These are phyloP conservation scores for Cordilura impudica DNA, from an alignment of 2,888 invertebrate genomes.

Conservation along the genomic window DNA sequence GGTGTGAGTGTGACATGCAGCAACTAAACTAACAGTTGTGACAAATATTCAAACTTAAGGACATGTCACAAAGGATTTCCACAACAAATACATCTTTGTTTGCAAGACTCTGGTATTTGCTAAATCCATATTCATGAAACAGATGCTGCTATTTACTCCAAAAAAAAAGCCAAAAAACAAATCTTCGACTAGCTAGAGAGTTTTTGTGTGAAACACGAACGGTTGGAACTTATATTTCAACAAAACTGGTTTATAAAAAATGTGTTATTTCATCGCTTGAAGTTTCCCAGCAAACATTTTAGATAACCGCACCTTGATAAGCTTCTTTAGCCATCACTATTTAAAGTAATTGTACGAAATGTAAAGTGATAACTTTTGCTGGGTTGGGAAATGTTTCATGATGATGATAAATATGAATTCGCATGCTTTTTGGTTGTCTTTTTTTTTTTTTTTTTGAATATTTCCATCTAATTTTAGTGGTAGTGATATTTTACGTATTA, in stretches of 20 bases:
- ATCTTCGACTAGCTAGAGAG: slow-evolving; percentile 28
- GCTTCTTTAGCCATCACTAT: no score
- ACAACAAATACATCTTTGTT: slow-evolving; percentile 60
- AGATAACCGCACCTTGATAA: no score
- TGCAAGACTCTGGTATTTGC: slow-evolving; percentile 53
- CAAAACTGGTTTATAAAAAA: slow-evolving; percentile 2
- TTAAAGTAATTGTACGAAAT: no score
- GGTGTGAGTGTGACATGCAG: slow-evolving; percentile 37
- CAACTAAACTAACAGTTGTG: slow-evolving; percentile 57
- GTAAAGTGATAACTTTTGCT: no score
- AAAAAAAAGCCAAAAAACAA: slow-evolving; percentile 8
- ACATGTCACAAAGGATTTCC: slow-evolving; percentile 63
- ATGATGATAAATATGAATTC: slow-evolving; percentile 18
- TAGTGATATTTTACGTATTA: neutral
- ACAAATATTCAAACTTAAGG: slow-evolving; percentile 63
- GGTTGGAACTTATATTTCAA: neutral
- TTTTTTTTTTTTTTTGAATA: no score
- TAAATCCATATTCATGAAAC: slow-evolving; percentile 55
- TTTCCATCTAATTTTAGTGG: neutral
- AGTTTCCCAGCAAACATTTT: no score
- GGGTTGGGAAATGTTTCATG: neutral
- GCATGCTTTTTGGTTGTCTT: no score
- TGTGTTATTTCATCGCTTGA: no score
- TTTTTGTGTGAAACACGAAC: neutral
- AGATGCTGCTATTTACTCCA: slow-evolving; percentile 54